Evolutionary conservation across 2,888 invertebrate genomes (phyloP).

Genomic region (Macropis europaea): DNA sequence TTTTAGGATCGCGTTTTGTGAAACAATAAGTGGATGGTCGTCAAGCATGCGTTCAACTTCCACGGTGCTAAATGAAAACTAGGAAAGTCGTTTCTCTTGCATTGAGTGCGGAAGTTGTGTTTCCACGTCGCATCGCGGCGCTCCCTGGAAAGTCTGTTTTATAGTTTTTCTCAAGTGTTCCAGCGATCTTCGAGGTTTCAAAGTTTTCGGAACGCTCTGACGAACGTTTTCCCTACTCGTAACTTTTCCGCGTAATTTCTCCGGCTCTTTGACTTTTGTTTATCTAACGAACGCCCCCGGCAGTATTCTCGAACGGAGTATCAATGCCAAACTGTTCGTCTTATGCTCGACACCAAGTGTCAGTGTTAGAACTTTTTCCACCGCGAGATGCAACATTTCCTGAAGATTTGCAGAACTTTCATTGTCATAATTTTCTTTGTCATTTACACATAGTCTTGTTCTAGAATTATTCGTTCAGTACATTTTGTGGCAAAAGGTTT

Average conservation of each 20-base stretch:
- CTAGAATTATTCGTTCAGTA: too few species aligned
- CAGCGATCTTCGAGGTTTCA: conserved; percentile 46
- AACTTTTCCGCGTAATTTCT: conserved; percentile 27
- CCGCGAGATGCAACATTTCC: too few species aligned
- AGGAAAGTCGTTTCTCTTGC: conserved; percentile 61
- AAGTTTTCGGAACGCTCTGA: conserved; percentile 12
- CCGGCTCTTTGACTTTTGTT: conserved; percentile 6
- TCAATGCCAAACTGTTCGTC: too few species aligned
- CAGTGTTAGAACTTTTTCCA: too few species aligned
- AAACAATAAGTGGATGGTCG: conserved; percentile 71
- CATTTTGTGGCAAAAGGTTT: too few species aligned
- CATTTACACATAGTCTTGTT: too few species aligned
- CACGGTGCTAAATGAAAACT: conserved; percentile 66
- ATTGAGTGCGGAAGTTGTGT: conserved; percentile 15
- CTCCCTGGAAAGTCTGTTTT: conserved; percentile 58
- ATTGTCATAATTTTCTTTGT: too few species aligned
- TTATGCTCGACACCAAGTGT: too few species aligned
- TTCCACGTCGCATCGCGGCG: conserved; percentile 14
- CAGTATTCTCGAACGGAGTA: background rate
- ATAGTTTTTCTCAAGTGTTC: conserved; percentile 52
- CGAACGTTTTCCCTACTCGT: conserved; percentile 16
- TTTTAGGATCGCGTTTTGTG: conserved; percentile 61
- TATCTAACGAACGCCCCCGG: background rate
- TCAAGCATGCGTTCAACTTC: conserved; percentile 66
- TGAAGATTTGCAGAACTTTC: too few species aligned